Evolutionary conservation across 2,113 vertebrate genomes (phyloP).

Genomic region (Calyptomena viridis): DNA sequence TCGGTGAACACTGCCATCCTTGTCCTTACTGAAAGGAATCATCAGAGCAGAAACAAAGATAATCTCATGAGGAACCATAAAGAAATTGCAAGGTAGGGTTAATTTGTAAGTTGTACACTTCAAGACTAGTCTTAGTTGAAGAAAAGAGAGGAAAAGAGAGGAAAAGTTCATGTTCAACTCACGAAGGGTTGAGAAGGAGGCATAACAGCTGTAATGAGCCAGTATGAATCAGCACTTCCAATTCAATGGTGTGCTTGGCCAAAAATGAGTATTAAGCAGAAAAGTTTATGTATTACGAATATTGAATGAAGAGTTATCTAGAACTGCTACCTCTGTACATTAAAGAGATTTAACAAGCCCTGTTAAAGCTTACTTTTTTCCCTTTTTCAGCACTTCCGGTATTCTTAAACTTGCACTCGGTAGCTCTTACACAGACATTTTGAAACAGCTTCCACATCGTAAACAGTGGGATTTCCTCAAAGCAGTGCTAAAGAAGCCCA

Average conservation of each 20-base stretch:
- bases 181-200: neutral
- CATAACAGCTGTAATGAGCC: neutral
- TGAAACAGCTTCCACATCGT: neutral
- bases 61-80: neutral
- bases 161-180: neutral
- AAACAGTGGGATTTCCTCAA: neutral
- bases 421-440: neutral
- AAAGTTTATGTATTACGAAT: neutral
- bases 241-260: neutral
- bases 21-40: neutral
- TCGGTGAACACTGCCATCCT: neutral
- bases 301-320: neutral
- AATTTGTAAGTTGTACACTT: neutral
- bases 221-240: neutral
- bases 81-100: neutral
- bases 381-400: neutral
- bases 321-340: neutral
- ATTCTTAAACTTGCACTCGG: neutral
- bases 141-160: neutral
- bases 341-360: neutral
- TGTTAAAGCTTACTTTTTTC: neutral
- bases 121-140: neutral
- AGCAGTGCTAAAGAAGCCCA: neutral
- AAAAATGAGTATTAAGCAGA: neutral
- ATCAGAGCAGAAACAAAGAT: neutral